Percentiles rank a stretch among this genome's conserved stretches.
Conservation (phyloP, 2,797 vertebrate species). For the Parotocinclus haroldoi region DNA sequence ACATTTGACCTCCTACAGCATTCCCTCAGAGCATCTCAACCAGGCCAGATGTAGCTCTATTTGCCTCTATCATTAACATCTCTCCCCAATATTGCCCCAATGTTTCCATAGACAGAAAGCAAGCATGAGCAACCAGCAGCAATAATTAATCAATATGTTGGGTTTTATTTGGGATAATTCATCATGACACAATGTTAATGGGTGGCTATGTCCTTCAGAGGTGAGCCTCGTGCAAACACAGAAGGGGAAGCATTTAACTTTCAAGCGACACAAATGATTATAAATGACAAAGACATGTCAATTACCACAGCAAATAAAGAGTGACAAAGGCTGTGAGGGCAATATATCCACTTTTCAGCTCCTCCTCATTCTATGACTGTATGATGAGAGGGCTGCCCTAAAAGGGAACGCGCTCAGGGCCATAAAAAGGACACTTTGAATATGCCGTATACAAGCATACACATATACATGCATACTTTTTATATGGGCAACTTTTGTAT, state of each 20-base stretch:
- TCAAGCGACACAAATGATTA: slow-evolving; percentile 85
- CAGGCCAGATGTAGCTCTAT: slow-evolving; percentile 22
- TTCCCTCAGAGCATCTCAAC: too few species aligned
- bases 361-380: slow-evolving; percentile 40
- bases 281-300: slow-evolving; percentile 92
- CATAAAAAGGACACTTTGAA: too few species aligned
- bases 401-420: slow-evolving; percentile 39
- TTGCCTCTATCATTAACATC: background rate
- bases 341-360: slow-evolving; percentile 53
- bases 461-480: too few species aligned
- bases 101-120: slow-evolving; percentile 52
- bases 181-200: slow-evolving; percentile 95
- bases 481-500: too few species aligned
- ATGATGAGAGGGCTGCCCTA: slow-evolving; percentile 34
- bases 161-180: slow-evolving; percentile 93
- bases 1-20: too few species aligned
- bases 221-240: slow-evolving; percentile 91
- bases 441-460: too few species aligned
- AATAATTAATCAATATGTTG: slow-evolving; percentile 90
- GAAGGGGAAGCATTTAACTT: slow-evolving; percentile 90
- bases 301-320: slow-evolving; percentile 80
- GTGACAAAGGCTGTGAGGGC: slow-evolving; percentile 53
- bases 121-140: slow-evolving; percentile 80
- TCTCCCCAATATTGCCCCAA: slow-evolving; percentile 63
- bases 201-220: slow-evolving; percentile 88